A percentile compares a stretch with the other conserved stretches of the same genome.
Conservation (phyloP, 2,797 vertebrate species). For the Xenopus petersii region DNA sequence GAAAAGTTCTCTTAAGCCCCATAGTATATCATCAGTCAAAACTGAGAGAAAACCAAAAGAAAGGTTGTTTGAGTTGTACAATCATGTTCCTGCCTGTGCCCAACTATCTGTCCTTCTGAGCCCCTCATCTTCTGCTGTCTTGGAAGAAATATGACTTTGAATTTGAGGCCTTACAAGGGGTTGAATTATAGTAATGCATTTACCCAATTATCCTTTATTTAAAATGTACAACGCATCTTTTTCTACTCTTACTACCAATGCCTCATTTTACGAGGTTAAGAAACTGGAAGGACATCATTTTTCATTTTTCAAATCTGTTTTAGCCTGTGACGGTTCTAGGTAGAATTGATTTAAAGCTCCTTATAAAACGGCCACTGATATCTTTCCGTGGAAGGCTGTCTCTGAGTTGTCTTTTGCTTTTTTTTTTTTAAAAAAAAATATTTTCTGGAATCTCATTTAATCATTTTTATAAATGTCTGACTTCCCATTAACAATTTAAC, state of each 20-base stretch:
- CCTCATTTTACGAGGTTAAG: constrained; percentile 38
- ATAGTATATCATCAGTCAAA: no score
- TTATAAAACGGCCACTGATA: constrained; percentile 14
- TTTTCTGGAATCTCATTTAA: constrained; percentile 19
- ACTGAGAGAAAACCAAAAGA: no score
- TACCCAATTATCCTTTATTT: constrained; percentile 44
- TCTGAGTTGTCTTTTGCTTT: constrained; percentile 12
- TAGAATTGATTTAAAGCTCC: constrained; percentile 40
- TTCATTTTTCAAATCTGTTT: constrained; percentile 41
- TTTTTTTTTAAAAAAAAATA: not conserved
- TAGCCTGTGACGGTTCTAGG: constrained; percentile 24
- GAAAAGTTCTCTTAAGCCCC: no score
- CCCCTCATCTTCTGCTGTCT: not conserved
- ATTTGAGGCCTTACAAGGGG: constrained; percentile 20
- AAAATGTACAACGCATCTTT: constrained; percentile 40
- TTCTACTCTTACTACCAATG: constrained; percentile 31
- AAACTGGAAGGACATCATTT: constrained; percentile 22
- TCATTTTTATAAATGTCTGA: constrained; percentile 25
- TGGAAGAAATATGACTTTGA: constrained; percentile 6
- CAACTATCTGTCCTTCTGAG: constrained; percentile 35
- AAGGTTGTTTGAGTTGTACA: not conserved
- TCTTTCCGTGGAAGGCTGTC: constrained; percentile 30
- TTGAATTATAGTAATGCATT: constrained; percentile 37
- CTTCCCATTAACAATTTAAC: constrained; percentile 15
- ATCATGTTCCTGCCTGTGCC: not conserved